phyloP scores from a whole-genome alignment of 2,797 vertebrate species.

The Takifugu rubripes region DNA sequence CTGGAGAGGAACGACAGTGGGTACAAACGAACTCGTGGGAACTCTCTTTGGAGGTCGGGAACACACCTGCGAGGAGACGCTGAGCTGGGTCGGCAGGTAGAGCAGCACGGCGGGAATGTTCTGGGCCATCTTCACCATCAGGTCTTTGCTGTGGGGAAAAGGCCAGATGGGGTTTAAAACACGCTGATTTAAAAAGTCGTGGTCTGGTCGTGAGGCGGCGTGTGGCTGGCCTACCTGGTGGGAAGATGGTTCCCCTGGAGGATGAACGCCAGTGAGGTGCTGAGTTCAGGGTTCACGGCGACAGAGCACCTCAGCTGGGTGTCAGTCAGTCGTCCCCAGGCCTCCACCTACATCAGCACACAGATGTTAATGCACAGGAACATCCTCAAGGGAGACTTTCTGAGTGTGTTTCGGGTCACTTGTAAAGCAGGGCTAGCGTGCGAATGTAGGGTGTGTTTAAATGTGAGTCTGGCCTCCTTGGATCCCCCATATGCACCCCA shows the following conservation, averaged over 20 bases:
- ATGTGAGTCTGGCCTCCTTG: constrained; percentile 63
- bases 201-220: neutral
- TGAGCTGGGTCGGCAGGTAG: constrained; percentile 72
- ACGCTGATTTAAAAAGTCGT: neutral
- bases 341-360: constrained; percentile 63
- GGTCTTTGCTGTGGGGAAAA: constrained; percentile 74
- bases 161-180: neutral
- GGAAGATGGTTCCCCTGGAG: constrained; percentile 67
- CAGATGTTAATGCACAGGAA: constrained; percentile 4
- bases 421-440: constrained; percentile 52
- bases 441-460: constrained; percentile 52
- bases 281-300: constrained; percentile 71
- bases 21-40: no score
- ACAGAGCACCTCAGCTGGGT: constrained; percentile 68
- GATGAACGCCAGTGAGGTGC: constrained; percentile 68
- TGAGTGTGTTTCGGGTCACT: constrained; percentile 23
- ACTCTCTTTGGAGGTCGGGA: neutral
- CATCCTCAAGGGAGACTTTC: neutral
- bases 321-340: constrained; percentile 69
- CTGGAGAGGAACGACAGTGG: constrained; percentile 35
- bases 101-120: constrained; percentile 69
- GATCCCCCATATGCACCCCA: constrained; percentile 51
- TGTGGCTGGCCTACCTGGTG: constrained; percentile 66
- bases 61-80: constrained; percentile 75
- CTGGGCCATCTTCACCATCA: constrained; percentile 75